Evolutionary conservation across 1,140 invertebrate genomes (phyloP).

Genomic region (Helicoverpa zea): DNA sequence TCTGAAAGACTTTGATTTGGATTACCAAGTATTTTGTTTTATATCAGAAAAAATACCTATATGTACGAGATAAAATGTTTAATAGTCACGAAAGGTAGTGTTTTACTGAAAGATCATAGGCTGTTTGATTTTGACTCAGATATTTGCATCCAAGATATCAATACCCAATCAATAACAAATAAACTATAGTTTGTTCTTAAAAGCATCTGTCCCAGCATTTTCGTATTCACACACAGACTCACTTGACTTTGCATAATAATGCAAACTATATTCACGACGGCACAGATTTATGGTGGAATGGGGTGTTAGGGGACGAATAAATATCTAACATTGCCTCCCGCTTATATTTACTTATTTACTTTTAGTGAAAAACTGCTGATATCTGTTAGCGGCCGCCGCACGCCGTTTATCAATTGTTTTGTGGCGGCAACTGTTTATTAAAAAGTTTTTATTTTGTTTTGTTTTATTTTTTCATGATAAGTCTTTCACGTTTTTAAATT

Average conservation of each 20-base stretch:
- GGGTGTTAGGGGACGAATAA: slow-evolving; percentile 67
- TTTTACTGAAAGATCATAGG: no score
- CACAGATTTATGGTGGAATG: slow-evolving; percentile 64
- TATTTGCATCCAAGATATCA: background rate
- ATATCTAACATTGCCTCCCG: slow-evolving; percentile 57
- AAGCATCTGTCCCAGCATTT: slow-evolving; percentile 59
- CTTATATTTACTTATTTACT: slow-evolving; percentile 54
- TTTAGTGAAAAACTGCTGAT: slow-evolving; percentile 31
- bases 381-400: slow-evolving; percentile 17
- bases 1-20: no score
- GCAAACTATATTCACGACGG: slow-evolving; percentile 75
- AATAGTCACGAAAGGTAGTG: no score
- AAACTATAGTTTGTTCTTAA: slow-evolving; percentile 47
- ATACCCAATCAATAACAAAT: slow-evolving; percentile 22
- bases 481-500: no score
- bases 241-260: slow-evolving; percentile 78
- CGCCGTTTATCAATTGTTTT: background rate
- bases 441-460: background rate
- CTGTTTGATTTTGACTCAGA: background rate
- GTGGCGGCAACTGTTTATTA: no score
- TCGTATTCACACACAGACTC: slow-evolving; percentile 65
- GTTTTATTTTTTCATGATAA: no score
- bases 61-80: no score
- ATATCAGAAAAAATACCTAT: no score
- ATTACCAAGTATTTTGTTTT: no score